phyloP scores from a whole-genome alignment of 2,888 invertebrate species.

The Mimachlamys varia region DNA sequence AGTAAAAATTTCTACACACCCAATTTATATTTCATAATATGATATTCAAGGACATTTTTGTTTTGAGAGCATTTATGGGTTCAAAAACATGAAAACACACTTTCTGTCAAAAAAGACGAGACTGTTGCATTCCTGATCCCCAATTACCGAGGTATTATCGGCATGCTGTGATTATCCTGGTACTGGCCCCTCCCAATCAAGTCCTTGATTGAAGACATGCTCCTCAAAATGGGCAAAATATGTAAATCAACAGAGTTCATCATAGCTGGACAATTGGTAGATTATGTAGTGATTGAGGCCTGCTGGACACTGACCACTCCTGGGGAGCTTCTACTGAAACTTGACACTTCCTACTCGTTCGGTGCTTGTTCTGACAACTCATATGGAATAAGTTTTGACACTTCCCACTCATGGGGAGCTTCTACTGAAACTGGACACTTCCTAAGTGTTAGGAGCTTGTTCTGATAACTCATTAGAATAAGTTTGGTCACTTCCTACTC shows the following conservation, averaged over 20 bases:
- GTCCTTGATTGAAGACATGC: background rate
- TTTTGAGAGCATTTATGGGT: background rate
- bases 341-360: too few relatives aligned
- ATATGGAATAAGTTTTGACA: too few relatives aligned
- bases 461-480: too few relatives aligned
- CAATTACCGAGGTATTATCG: background rate
- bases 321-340: background rate
- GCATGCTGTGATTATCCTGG: background rate
- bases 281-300: background rate
- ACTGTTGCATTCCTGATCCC: too few relatives aligned
- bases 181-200: background rate
- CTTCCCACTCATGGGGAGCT: too few relatives aligned
- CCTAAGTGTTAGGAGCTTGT: too few relatives aligned
- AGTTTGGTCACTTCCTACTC: too few relatives aligned
- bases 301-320: background rate
- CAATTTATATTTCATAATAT: too few relatives aligned
- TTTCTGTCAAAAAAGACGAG: background rate
- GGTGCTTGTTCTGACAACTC: too few relatives aligned
- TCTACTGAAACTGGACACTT: background rate
- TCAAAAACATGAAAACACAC: background rate
- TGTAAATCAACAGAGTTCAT: conserved; percentile 12
- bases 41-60: too few relatives aligned
- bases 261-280: background rate
- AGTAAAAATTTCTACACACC: too few relatives aligned
- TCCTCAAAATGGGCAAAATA: conserved; percentile 10